Evolutionary conservation across 2,888 invertebrate species (phyloP).

Genomic region (Bembecia ichneumoniformis): DNA sequence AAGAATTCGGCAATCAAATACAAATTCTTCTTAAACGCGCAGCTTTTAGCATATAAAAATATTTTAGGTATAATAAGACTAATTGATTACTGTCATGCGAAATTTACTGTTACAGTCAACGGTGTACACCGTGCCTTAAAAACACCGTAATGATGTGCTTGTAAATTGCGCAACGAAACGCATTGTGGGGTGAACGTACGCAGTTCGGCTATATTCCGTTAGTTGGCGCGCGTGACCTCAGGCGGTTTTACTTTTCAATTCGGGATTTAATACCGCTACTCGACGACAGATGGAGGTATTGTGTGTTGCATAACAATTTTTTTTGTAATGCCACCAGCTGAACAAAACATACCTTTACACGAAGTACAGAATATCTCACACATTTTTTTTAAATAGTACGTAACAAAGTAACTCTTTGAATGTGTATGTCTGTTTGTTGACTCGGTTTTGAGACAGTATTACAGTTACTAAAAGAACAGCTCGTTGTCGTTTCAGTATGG

Average conservation of each 20-base stretch:
- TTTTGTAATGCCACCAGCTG: conserved; percentile 16
- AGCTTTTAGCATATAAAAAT: too few relatives aligned
- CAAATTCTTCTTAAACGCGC: too few relatives aligned
- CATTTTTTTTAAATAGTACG: not conserved
- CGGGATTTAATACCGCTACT: conserved; percentile 57
- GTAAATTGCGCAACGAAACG: conserved; percentile 16
- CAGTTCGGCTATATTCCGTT: conserved; percentile 62
- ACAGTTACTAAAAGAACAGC: too few relatives aligned
- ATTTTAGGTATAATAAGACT: too few relatives aligned
- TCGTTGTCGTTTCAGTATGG: too few relatives aligned
- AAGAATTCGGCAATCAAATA: too few relatives aligned
- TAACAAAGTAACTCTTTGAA: not conserved
- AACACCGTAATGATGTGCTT: conserved; percentile 14
- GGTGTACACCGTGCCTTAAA: conserved; percentile 5
- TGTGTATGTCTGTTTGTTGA: too few relatives aligned
- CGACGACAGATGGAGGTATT: conserved; percentile 42
- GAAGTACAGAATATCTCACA: not conserved
- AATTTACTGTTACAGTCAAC: not conserved
- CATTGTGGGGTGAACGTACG: conserved; percentile 48
- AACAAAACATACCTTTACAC: not conserved
- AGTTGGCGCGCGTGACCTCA: conserved; percentile 49
- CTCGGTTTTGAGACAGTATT: too few relatives aligned
- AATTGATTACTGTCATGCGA: not conserved
- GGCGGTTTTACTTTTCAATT: conserved; percentile 64
- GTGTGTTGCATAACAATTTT: not conserved